Percentiles rank a stretch among this genome's conserved stretches.
Evolutionary conservation across 2,113 vertebrate species (phyloP).

Genomic region (Casuarius casuarius): DNA sequence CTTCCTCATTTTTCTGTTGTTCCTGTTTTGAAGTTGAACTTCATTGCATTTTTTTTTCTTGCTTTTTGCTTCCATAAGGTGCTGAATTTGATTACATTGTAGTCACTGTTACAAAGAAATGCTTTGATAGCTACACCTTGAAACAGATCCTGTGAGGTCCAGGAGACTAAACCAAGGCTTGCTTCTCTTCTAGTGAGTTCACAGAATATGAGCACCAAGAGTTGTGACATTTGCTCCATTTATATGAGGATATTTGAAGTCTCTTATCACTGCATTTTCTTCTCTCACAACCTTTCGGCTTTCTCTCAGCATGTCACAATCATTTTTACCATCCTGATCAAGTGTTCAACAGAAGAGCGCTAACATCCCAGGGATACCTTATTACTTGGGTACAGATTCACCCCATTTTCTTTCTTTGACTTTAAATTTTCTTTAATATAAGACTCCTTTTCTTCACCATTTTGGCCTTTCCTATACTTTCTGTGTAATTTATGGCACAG

Average conservation of each 20-base stretch:
- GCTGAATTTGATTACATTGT: neutral
- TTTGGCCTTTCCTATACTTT: neutral
- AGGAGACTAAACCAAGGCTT: neutral
- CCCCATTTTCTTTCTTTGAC: slow-evolving; percentile 29
- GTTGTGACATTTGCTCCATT: neutral
- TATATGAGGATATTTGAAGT: neutral
- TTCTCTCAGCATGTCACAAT: neutral
- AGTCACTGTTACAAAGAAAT: rapidly evolving
- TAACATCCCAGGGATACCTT: slow-evolving; percentile 4
- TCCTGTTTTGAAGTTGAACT: neutral
- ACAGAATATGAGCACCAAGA: neutral
- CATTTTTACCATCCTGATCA: slow-evolving; percentile 10
- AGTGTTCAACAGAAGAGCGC: slow-evolving; percentile 35
- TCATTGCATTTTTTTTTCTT: neutral
- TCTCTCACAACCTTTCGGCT: neutral
- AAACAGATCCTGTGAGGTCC: neutral
- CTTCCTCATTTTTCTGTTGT: neutral
- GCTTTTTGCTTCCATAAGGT: neutral
- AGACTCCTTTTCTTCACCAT: neutral
- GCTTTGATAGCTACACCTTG: neutral
- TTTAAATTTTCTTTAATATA: slow-evolving; percentile 39
- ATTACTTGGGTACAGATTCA: slow-evolving; percentile 38
- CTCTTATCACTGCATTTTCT: neutral
- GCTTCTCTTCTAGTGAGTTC: neutral
- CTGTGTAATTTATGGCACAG: slow-evolving; percentile 3